Conservation (phyloP, 2,888 invertebrate genomes). For the Lycophotia porphyrea region DNA sequence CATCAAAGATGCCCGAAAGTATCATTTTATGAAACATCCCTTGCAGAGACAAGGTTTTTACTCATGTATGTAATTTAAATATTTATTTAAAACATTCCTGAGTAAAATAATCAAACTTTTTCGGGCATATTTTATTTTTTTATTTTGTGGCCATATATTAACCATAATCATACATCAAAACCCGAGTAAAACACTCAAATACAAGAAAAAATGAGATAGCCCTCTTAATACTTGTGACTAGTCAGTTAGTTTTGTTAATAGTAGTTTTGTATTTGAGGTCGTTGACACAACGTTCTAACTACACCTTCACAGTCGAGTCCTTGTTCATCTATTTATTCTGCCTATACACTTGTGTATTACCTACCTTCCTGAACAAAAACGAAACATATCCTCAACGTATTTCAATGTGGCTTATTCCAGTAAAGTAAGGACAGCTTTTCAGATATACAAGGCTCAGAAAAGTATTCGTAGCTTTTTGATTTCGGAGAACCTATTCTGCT, state of each 20-base stretch:
- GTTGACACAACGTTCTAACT: not conserved
- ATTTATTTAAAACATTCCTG: no score
- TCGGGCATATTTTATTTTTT: no score
- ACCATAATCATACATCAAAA: no score
- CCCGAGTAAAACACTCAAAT: no score
- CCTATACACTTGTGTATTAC: not conserved
- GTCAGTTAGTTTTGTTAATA: not conserved
- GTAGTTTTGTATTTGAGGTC: not conserved
- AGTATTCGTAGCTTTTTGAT: not conserved
- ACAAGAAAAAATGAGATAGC: no score
- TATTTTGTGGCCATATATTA: no score
- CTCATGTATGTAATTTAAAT: no score
- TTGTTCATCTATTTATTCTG: not conserved
- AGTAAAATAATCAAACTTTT: no score
- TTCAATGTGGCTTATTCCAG: not conserved
- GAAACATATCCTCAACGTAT: not conserved
- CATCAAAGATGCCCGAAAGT: no score
- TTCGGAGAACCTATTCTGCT: not conserved
- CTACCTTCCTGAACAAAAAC: not conserved
- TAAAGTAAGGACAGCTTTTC: not conserved
- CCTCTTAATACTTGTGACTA: not conserved
- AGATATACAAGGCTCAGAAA: not conserved
- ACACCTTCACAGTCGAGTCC: no score
- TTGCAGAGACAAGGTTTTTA: no score
- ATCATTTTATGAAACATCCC: no score